These are phyloP conservation scores for Pterois miles DNA, from an alignment of 2,797 vertebrate genomes.

Conservation along the genomic window DNA sequence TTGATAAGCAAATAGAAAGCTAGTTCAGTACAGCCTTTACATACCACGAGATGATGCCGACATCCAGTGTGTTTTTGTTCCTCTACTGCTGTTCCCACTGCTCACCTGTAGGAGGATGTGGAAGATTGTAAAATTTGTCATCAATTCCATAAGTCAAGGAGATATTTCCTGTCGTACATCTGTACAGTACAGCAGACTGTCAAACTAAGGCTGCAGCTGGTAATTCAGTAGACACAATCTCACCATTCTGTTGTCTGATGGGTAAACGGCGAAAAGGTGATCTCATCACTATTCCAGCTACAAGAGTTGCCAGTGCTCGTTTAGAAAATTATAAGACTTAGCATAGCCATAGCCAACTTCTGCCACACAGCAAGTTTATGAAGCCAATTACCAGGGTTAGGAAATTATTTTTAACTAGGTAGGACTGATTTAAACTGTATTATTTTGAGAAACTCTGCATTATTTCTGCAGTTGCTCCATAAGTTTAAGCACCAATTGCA, in stretches of 20 bases:
- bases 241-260: slow-evolving; percentile 86
- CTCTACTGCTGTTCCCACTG: neutral
- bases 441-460: neutral
- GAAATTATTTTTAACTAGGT: no score
- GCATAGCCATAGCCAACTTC: neutral
- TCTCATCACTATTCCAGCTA: slow-evolving; percentile 72
- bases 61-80: neutral
- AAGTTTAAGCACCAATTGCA: neutral
- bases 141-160: neutral
- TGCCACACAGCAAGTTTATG: neutral
- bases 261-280: slow-evolving; percentile 83
- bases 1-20: neutral
- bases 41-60: slow-evolving; percentile 11
- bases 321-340: neutral
- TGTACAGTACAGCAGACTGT: accelerated
- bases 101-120: slow-evolving; percentile 29
- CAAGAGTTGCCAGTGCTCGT: neutral
- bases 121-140: neutral
- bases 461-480: neutral
- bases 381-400: neutral
- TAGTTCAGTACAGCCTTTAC: neutral
- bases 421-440: neutral
- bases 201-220: slow-evolving; percentile 18
- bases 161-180: neutral
- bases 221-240: slow-evolving; percentile 79